Base-by-base conservation (phyloP, 1,140 invertebrate species). In the Monomorium pharaonis region DNA sequence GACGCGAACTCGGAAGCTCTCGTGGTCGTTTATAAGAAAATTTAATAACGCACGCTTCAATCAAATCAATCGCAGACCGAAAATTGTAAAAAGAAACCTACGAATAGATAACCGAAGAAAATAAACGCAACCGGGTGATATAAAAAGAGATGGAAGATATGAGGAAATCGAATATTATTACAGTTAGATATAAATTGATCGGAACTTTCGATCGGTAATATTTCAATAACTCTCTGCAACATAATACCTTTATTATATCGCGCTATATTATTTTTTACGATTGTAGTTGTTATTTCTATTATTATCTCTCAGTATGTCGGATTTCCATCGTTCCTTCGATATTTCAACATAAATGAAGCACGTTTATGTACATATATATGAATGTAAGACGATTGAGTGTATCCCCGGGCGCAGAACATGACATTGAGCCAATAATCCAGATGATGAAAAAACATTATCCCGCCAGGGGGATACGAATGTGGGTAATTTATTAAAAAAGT, bases 401-500 rank as follows among this genome's bases (percentile, higher is more conserved):
- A 70, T 80, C n/a, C 30, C 10, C 16, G 16, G 47, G n/a, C 24
- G 9, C n/a, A 18, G 24, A 6, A 65, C 63, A 14, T 54, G 21
- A 80, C 14, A 54, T 21, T 30, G 30, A 58, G 49, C 14, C 30
- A 54, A 21, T 70, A 80, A 80, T 81, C n/a, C 30, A n/a, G 3
- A 77, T 63, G 58, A 33, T 54, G 49, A 54, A 75, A 54, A 75
- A 76, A 42, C 33, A 30, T 72, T 69, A 69, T 72, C n/a, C n/a
- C 6, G 24, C n/a, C 77, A 42, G 74, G 65, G 33, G 84, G 84
- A 27, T 10, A 7, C 12, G 6, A 63, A 44, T 5, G 16, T 58
- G 3, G 18, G 14, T 47, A 42, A 85, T 91, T 91, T 81, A 90
- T 92, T 37, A 37, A 37, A 37, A 37, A 92, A 92, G 91, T 91